Evolutionary conservation across 2,888 invertebrate species (phyloP), one percentile per base, ranked within the genome.

Genomic region (Tachystola acroxantha): DNA sequence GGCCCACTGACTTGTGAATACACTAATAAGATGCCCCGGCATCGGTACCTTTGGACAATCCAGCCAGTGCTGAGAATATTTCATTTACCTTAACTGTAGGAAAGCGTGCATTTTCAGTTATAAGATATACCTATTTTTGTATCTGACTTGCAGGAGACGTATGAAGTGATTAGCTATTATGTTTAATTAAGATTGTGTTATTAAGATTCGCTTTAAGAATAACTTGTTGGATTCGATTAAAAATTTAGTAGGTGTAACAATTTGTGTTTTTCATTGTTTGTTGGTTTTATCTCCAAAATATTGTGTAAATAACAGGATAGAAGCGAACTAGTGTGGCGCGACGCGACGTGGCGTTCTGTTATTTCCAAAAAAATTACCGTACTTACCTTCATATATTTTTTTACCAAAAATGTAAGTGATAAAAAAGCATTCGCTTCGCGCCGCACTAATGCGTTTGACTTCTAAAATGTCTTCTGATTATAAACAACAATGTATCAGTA

Each of bases 141-240:
- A 84, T 75, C 68, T 75, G 71, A 78, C 66, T 66, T 73, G 66
- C 63, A 67, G 69, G 59, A 62, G 64, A 61, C 58, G 53, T 70
- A 71, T 69, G 61, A 72, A 69, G 55, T 65, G 64, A 71, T 69
- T 76, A 80, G 76, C 63, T 64, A 74, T 79, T 76, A 79, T 67
- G 69, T 74, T 71, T 70, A 80, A 67, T 76, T 80, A 81, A 73
- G 76, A 68, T 71, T 73, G 69, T 69, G 63, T 64, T 59, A 57
- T 73, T 72, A 77, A 76, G 75, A 55, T 65, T 59, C 57, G 78
- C 82, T 78, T n/a, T 84, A 82, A 81, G 76, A 78, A 72, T 80
- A 75, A 79, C 69, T 79, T 80, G 81, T 84, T 84, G 80, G 75
- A 82, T 72, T 70, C 74, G 73, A 84, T 78, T 75, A 80, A 84